A percentile compares a stretch with the other conserved stretches of the same genome.
phyloP scores from a whole-genome alignment of 2,888 invertebrate genomes.

The Desoria tigrina region DNA sequence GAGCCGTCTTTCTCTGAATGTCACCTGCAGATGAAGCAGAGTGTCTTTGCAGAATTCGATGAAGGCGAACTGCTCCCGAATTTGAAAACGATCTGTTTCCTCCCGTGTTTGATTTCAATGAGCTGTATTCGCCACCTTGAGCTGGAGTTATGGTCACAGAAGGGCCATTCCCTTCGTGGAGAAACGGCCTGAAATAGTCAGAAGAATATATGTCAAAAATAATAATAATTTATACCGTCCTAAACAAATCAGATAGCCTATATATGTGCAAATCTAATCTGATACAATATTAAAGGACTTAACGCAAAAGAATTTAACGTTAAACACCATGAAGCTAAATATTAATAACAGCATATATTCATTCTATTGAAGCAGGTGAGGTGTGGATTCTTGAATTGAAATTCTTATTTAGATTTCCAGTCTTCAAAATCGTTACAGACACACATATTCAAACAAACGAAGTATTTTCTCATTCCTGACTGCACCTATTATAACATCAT shows the following conservation, averaged over 20 bases:
- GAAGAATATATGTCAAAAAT: slow-evolving; percentile 8
- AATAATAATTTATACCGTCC: background rate
- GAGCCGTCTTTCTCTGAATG: slow-evolving; percentile 45
- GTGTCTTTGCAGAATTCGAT: slow-evolving; percentile 38
- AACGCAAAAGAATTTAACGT: too few species aligned
- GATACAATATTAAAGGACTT: too few species aligned
- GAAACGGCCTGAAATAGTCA: slow-evolving; percentile 47
- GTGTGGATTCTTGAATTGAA: too few species aligned
- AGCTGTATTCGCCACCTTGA: slow-evolving; percentile 4
- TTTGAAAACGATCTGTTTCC: slow-evolving; percentile 26
- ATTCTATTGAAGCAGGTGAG: too few species aligned
- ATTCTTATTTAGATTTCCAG: too few species aligned
- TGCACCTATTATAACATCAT: too few species aligned
- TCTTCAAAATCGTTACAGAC: too few species aligned
- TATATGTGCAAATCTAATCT: background rate
- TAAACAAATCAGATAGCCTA: slow-evolving; percentile 10
- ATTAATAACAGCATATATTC: too few species aligned
- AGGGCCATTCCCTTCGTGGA: slow-evolving; percentile 50
- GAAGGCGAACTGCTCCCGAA: slow-evolving; percentile 31
- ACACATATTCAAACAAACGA: too few species aligned
- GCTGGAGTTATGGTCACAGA: slow-evolving; percentile 46
- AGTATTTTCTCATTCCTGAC: too few species aligned
- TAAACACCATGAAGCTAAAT: too few species aligned
- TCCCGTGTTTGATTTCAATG: background rate
- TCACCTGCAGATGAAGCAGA: slow-evolving; percentile 26